Conservation (phyloP, 2,113 vertebrate species). For the Galbula dea region DNA sequence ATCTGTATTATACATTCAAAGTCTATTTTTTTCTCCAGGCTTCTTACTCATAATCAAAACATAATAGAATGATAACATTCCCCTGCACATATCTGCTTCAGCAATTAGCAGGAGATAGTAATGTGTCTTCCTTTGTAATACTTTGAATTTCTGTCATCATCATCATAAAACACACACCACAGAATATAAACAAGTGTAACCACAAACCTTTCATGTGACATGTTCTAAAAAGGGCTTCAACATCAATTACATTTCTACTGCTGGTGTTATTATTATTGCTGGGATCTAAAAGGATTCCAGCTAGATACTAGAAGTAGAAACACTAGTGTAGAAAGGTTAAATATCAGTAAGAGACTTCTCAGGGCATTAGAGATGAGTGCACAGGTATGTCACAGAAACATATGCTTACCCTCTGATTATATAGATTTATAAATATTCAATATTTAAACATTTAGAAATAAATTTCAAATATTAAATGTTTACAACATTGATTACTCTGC, state of each 20-base stretch:
- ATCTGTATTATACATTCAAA: neutral
- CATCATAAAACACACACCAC: neutral
- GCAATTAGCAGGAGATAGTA: neutral
- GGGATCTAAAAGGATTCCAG: neutral
- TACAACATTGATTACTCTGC: no score
- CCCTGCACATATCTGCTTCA: neutral
- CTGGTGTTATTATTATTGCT: neutral
- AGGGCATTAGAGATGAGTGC: neutral
- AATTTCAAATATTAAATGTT: no score
- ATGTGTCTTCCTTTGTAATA: neutral
- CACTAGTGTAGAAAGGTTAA: neutral
- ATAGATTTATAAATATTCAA: no score
- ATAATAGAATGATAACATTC: neutral
- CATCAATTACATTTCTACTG: neutral
- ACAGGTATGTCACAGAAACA: neutral
- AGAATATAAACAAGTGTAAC: neutral
- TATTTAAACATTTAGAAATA: no score
- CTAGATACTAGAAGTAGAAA: neutral
- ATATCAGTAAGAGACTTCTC: neutral
- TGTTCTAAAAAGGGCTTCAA: neutral
- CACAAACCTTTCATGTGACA: neutral
- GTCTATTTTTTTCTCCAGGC: neutral
- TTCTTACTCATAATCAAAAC: neutral
- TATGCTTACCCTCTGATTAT: neutral
- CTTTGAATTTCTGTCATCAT: neutral